phyloP scores from a whole-genome alignment of 2,888 invertebrate species.

The Agriotes lineatus region DNA sequence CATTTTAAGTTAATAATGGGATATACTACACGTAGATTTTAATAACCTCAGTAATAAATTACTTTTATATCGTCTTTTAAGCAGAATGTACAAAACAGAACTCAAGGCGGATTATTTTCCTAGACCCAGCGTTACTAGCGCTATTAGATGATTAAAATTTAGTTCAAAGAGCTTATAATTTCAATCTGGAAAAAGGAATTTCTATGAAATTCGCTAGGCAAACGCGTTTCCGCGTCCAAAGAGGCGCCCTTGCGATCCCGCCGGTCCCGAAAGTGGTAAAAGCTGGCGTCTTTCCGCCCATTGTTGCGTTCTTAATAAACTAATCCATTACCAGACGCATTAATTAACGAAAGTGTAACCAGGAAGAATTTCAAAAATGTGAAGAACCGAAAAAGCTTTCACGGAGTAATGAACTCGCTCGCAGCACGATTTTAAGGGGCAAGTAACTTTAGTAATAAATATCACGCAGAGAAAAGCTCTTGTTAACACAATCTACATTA shows the following conservation, averaged over 20 bases:
- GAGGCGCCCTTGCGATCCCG: not conserved
- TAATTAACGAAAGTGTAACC: conserved; percentile 27
- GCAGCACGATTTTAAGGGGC: conserved; percentile 30
- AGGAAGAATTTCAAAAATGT: conserved; percentile 26
- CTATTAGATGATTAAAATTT: conserved; percentile 23
- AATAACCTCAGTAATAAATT: not conserved
- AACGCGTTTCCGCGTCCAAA: not conserved
- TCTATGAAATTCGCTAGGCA: conserved; percentile 9
- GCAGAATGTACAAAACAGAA: not conserved
- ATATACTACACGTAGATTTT: too few species aligned
- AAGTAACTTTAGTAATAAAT: conserved; percentile 32
- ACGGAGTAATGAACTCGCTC: conserved; percentile 28
- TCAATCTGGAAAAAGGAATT: not conserved
- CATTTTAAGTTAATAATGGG: too few species aligned
- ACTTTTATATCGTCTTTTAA: not conserved
- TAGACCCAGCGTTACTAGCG: not conserved
- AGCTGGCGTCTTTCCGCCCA: conserved; percentile 17
- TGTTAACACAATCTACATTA: conserved; percentile 36
- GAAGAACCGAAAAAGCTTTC: conserved; percentile 25
- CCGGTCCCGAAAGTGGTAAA: not conserved
- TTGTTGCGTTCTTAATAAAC: conserved; percentile 28
- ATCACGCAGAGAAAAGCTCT: conserved; percentile 32
- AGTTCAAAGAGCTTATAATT: conserved; percentile 1
- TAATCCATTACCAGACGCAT: conserved; percentile 33
- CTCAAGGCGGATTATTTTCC: not conserved